phyloP scores from a whole-genome alignment of 1,140 invertebrate species.

The Antheraea mylitta region DNA sequence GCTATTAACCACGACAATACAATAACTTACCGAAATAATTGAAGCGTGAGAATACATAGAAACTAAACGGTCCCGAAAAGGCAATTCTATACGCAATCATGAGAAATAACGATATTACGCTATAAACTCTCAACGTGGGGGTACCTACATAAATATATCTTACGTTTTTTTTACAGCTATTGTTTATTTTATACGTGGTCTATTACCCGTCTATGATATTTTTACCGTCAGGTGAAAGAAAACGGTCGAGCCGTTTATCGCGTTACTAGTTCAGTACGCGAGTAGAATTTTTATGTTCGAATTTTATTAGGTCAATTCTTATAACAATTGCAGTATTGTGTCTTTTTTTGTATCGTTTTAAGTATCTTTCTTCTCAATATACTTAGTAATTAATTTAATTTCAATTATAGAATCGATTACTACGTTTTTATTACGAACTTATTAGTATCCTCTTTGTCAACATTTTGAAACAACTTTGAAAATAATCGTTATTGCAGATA shows the following conservation, averaged over 20 bases:
- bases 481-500: no score
- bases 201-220: conserved; percentile 45
- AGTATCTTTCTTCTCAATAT: no score
- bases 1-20: background rate
- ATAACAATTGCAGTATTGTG: background rate
- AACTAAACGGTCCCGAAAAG: conserved; percentile 30
- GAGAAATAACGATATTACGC: conserved; percentile 35
- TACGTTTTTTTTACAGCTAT: conserved; percentile 27
- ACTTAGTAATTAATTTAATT: no score
- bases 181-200: conserved; percentile 51
- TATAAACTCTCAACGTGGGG: conserved; percentile 43
- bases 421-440: no score
- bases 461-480: no score
- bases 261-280: conserved; percentile 41
- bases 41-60: background rate
- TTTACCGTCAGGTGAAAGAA: conserved; percentile 55
- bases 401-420: no score
- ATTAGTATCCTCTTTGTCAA: no score
- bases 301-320: background rate
- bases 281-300: conserved; percentile 47
- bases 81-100: conserved; percentile 31
- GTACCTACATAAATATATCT: conserved; percentile 21
- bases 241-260: conserved; percentile 37
- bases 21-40: background rate
- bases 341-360: background rate